Base-by-base conservation (phyloP, 2,888 invertebrate species). In the Hermaeophaga mercurialis region DNA sequence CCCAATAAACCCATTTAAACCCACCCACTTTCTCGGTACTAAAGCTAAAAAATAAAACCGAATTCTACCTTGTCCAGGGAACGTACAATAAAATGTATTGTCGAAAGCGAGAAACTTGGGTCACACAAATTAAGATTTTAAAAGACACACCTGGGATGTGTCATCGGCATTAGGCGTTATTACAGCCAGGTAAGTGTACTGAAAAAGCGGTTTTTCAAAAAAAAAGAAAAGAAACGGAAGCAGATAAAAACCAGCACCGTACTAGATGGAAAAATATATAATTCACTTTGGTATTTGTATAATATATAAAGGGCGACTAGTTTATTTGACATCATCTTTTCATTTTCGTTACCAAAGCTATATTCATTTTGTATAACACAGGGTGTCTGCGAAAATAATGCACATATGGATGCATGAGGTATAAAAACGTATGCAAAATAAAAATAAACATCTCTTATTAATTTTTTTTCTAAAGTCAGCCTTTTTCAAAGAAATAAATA, bases 91-190 rank as follows among this genome's bases (percentile, higher is more conserved):
- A 57, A 57, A 24, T 34, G 44, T 49, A 43, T 56, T 48, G 57
- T 50, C 15, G 47, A 48, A 54, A 45, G 49, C 48, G 39, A 49
- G 45, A 38, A 54, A 49, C 43, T 45, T 28, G 62, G 64, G 70
- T 70, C 68, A 69, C 69, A 69, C 64, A 64, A 71, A 72, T 72
- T 72, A 68, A 72, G 73, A 68, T 70, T 70, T 72, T 66, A 71
- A 71, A 71, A 57, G 67, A 62, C 62, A 61, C 71, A 71, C 69
- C 73, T 72, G 72, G 63, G 68, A 62, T 67, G 66, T 69, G 69
- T 68, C 68, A 68, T 65, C 63, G 64, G 31, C 44, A 43, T 56
- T 56, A 58, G 49, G 43, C 53, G 39, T 63, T 55, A 48, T 56
- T 65, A 54, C 54, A 41, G 50, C 58, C 65, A 66, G 66, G 67